Evolutionary conservation across 2,113 vertebrate species (phyloP).

Genomic region (Phylloscopus trochilus): DNA sequence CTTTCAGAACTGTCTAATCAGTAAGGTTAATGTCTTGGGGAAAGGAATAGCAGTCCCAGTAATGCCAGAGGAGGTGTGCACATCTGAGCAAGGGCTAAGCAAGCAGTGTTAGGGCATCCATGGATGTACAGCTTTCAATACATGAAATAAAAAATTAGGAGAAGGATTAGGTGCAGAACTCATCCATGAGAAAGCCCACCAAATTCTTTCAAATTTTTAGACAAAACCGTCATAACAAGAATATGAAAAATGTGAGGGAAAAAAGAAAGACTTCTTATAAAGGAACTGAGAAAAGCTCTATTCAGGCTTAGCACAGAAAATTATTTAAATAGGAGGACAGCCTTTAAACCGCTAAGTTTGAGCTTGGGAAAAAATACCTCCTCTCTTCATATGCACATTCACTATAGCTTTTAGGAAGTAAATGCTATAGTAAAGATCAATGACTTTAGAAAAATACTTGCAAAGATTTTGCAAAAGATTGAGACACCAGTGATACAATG

Average conservation of each 20-base stretch:
- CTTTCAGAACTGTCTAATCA: not conserved
- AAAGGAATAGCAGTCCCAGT: not conserved
- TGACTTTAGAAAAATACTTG: not conserved
- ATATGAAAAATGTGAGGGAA: not conserved
- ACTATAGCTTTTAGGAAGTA: not conserved
- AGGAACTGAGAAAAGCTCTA: not conserved
- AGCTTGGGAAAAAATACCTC: not conserved
- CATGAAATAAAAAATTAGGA: not conserved
- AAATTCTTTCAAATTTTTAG: not conserved
- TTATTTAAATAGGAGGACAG: not conserved
- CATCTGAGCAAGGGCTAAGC: not conserved
- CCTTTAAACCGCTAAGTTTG: not conserved
- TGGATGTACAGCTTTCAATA: not conserved
- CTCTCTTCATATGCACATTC: not conserved
- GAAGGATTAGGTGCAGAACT: not conserved
- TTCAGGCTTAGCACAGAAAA: not conserved
- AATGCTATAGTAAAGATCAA: not conserved
- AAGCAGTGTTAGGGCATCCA: not conserved
- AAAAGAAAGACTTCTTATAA: not conserved
- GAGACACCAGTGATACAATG: not conserved
- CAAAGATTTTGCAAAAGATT: not conserved
- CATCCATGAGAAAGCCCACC: not conserved
- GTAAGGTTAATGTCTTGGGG: not conserved
- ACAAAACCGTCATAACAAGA: not conserved
- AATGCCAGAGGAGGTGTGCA: not conserved